Evolutionary conservation across 2,113 vertebrate genomes (phyloP).

Genomic region (Corythornis madagascariensis): DNA sequence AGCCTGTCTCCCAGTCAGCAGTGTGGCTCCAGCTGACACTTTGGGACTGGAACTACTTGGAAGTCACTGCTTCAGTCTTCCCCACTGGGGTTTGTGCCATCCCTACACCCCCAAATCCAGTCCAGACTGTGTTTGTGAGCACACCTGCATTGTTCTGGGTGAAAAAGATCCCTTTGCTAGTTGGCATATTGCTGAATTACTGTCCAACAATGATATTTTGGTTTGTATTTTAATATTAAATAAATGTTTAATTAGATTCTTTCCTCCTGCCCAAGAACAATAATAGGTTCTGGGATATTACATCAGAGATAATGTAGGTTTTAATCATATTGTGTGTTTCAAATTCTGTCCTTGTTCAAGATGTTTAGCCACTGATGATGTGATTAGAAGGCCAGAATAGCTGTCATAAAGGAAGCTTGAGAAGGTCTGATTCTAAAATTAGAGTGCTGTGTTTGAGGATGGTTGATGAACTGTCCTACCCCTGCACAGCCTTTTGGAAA

Average conservation of each 20-base stretch:
- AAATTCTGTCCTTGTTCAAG: conserved; percentile 52
- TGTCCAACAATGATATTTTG: background rate
- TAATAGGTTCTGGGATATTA: conserved; percentile 60
- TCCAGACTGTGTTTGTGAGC: background rate
- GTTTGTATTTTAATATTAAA: conserved; percentile 64
- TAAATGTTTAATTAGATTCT: conserved; percentile 69
- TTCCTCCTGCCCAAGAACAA: conserved; percentile 29
- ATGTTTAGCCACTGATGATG: conserved; percentile 54
- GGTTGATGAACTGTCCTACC: background rate
- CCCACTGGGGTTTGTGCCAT: background rate
- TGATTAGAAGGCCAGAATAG: conserved; percentile 51
- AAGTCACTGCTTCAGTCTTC: background rate
- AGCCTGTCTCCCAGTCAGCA: background rate
- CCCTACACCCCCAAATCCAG: background rate
- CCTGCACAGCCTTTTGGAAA: background rate
- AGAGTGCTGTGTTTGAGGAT: conserved; percentile 23
- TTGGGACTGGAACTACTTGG: background rate
- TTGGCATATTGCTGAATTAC: conserved; percentile 28
- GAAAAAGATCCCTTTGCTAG: background rate
- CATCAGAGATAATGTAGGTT: conserved; percentile 52
- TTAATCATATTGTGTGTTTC: conserved; percentile 60
- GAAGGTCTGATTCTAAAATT: conserved; percentile 47
- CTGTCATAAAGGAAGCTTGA: conserved; percentile 43
- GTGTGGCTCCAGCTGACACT: background rate
- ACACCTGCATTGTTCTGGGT: background rate